These are phyloP conservation scores for Congeria kusceri DNA, from an alignment of 2,888 invertebrate genomes.

Conservation along the genomic window DNA sequence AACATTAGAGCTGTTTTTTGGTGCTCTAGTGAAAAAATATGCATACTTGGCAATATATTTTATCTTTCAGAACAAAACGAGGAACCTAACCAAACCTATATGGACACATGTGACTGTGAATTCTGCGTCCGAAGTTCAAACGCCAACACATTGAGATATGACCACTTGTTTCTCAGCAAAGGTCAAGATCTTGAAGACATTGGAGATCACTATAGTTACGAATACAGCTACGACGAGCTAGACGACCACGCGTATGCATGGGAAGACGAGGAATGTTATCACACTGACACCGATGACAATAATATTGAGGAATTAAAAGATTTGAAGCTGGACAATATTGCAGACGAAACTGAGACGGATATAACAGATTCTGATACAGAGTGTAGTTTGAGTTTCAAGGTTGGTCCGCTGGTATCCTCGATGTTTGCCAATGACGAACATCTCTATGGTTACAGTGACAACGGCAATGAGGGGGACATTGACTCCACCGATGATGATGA, in stretches of 20 bases:
- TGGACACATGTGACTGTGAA: background rate
- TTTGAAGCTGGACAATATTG: background rate
- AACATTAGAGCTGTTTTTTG: no score
- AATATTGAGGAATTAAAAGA: background rate
- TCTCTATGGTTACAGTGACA: background rate
- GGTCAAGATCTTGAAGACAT: background rate
- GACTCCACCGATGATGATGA: slow-evolving; percentile 32
- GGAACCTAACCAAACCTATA: background rate
- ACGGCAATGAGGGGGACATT: slow-evolving; percentile 8
- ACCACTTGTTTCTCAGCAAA: background rate
- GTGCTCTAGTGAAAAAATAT: no score
- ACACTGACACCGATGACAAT: background rate
- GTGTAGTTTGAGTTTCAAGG: background rate
- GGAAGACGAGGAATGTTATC: background rate
- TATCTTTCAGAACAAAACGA: no score
- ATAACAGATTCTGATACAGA: background rate
- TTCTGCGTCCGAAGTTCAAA: background rate
- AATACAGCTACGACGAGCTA: background rate
- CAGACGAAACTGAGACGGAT: background rate
- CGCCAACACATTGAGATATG: background rate
- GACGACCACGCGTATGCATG: background rate
- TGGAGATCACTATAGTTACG: background rate
- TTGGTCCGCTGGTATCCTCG: slow-evolving; percentile 2
- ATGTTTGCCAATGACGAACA: background rate
- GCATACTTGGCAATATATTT: no score